Base-by-base conservation (phyloP, 2,797 vertebrate species). In the Muscicapa striata region DNA sequence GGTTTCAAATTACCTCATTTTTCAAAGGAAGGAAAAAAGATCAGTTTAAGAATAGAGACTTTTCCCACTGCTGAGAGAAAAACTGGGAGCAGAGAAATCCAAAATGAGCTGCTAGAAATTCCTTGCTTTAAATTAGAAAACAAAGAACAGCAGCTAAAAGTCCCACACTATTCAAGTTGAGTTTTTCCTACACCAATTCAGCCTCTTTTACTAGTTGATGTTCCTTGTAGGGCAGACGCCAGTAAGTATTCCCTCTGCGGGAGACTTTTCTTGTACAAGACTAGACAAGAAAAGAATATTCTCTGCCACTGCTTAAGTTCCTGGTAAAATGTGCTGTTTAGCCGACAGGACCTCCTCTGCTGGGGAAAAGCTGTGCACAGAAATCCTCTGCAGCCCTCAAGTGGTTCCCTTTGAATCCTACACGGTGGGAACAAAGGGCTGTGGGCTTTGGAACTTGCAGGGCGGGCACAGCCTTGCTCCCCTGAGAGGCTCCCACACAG, bases 371-470 rank as follows among this genome's bases (percentile, higher is more conserved):
- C n/a, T 15, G 5, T 1, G 0, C 24, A 4, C 0, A 9, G 32
- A 67, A 82, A 83, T 67, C 41, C 92, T 97, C 87, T 88, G 7
- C 61, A 59, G 90, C 95, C 97, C 94, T 77, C 97, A 27, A 32
- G 95, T 17, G 97, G 95, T 32, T 78, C 22, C 0, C 13, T 32
- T 6, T 1, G 49, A 22, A 10, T 80, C 43, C 73, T 89, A 2
- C 96, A 73, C 1, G 4, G 5, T 13, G 48, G 40, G 46, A 64
- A 27, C 17, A 8, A 51, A 49, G 48, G 2, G 5, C 26, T 4
- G 7, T 26, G 1, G 45, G 34, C 48, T 55, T 19, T 3, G 63
- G 58, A 8, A 16, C 15, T 43, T 1, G 6, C 49, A 22, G 26
- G 49, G 19, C 0, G 2, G 26, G 7, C 43, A 22, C 0, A 5